A percentile compares a stretch with the other conserved stretches of the same genome.
Evolutionary conservation across 2,888 invertebrate species (phyloP).

Genomic region (Salpingus planirostris): DNA sequence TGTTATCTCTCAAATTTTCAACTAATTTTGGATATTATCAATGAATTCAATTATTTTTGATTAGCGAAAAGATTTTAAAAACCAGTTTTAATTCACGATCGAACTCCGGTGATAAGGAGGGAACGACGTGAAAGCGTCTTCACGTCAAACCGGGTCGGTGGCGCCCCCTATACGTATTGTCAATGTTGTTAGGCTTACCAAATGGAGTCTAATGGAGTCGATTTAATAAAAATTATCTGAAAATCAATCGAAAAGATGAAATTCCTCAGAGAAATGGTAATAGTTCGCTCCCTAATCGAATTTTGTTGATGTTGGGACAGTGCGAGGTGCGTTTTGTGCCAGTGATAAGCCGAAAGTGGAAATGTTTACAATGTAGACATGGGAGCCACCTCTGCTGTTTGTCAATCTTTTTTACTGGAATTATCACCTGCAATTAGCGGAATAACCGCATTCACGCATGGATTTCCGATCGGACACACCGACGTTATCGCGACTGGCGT

Average conservation of each 20-base stretch:
- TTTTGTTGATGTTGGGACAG: constrained; percentile 29
- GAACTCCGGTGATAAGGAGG: background rate
- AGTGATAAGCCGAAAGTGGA: constrained; percentile 35
- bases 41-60: no score
- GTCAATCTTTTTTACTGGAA: constrained; percentile 35
- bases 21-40: no score
- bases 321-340: constrained; percentile 32
- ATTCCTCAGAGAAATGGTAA: constrained; percentile 44
- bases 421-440: constrained; percentile 15
- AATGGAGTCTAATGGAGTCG: constrained; percentile 57
- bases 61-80: no score
- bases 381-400: constrained; percentile 45
- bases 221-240: constrained; percentile 55
- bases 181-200: constrained; percentile 63
- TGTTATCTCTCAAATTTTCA: no score
- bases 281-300: constrained; percentile 26
- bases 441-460: constrained; percentile 1
- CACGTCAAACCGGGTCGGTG: constrained; percentile 50
- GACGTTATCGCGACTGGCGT: no score
- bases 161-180: constrained; percentile 77
- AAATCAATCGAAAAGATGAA: constrained; percentile 43
- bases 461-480: background rate
- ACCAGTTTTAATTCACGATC: no score
- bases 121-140: background rate
- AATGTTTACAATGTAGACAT: constrained; percentile 45